Evolutionary conservation across 2,888 invertebrate species (phyloP), one percentile per base, ranked within the genome.

Genomic region (Scrobipalpa costella): DNA sequence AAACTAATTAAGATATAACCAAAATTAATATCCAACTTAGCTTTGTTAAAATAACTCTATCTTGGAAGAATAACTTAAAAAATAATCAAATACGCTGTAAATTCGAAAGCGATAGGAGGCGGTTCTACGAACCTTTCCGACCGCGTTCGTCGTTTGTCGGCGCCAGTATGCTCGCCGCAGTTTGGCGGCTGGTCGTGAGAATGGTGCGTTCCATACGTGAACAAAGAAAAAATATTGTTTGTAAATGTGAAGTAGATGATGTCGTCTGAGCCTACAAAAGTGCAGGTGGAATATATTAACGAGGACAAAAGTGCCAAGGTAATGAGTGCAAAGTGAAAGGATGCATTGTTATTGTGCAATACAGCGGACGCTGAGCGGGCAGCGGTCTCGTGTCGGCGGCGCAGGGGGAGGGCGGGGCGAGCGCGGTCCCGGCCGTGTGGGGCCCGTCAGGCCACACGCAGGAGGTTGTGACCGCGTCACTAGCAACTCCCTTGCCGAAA

Each of bases 401-500:
- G 91, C 88, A 92, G 90, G 91, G 92, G 91, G 89, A 90, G 91
- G 92, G 92, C 91, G 90, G 92, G 90, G 91, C 91, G 83, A 88
- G 83, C 77, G 85, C 87, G 84, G 90, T 85, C 87, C 89, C 88
- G 83, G 86, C 87, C 86, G 90, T 88, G 92, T 92, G 93, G 93
- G 93, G 92, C 93, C 89, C 89, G 87, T 78, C 89, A 89, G 88
- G 90, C 90, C 90, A 88, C 89, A 88, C 91, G 89, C 89, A 85
- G 89, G 91, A 90, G 92, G 92, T 93, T 93, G 93, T 92, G 93
- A 93, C 93, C 90, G 88, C 87, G 86, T 87, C 82, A 80, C 83
- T 78, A 89, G 91, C 82, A 85, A 91, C 91, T 89, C 92, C 92
- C 92, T 90, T 85, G 86, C 86, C 88, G 79, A 88, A 90, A 89